Conservation (phyloP, 2,888 invertebrate genomes). For the Omphaloscelis lunosa region DNA sequence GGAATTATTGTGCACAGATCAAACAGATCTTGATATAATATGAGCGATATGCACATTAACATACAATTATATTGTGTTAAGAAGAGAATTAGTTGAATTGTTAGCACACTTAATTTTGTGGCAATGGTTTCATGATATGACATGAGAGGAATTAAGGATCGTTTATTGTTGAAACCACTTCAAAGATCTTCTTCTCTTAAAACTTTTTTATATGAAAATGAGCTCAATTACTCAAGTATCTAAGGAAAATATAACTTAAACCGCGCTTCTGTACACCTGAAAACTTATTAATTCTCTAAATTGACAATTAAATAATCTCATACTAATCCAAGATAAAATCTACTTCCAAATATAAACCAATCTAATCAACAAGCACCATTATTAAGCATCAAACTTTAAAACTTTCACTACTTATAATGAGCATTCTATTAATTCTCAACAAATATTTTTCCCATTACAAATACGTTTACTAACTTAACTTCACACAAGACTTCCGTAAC, state of each 20-base stretch:
- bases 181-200: not conserved
- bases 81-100: no score
- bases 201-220: not conserved
- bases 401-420: constrained; percentile 40
- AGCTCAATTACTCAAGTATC: not conserved
- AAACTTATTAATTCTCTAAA: not conserved
- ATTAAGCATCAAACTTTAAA: constrained; percentile 2
- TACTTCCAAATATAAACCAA: not conserved
- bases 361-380: not conserved
- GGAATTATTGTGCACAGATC: constrained; percentile 22
- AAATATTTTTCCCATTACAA: constrained; percentile 21
- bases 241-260: not conserved
- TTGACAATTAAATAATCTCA: not conserved
- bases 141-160: not conserved
- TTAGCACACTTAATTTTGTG: no score
- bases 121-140: no score
- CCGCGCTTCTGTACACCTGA: not conserved
- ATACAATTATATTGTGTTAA: no score
- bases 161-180: not conserved
- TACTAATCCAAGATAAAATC: not conserved
- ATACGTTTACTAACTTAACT: constrained; percentile 7
- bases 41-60: not conserved
- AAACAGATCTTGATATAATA: constrained; percentile 21
- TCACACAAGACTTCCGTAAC: constrained; percentile 20
- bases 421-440: constrained; percentile 4